Evolutionary conservation across 2,797 vertebrate genomes (phyloP), one percentile per base, ranked within the genome.

Genomic region (Pelodytes ibericus): DNA sequence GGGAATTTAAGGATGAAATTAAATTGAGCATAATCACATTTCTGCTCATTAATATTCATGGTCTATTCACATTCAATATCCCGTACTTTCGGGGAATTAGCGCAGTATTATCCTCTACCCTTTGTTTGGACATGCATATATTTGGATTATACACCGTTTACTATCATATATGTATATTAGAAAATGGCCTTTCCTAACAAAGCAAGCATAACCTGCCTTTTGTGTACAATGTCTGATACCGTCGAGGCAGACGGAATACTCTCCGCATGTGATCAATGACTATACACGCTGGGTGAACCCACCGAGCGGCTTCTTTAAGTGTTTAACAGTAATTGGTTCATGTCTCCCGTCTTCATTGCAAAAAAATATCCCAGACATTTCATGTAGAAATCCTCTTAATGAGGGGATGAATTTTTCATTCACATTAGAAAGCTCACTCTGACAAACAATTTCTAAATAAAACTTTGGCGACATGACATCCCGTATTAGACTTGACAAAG

Each of bases 401-500:
- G 91, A 84, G 88, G 87, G 86, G 91, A 95, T 95, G 94, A 94
- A 96, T 96, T 94, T 96, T 96, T 95, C 94, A 96, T 96, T 87
- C 90, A 89, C 82, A 85, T 88, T 89, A 93, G 92, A 93, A 92
- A 92, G 90, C 89, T 91, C 91, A 83, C 88, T 89, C 91, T 92
- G 91, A 93, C 91, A 91, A 92, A 92, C 92, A 95, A 94, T 93
- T 94, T 95, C 93, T 94, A 92, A 94, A 95, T 93, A 91, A 94
- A 95, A 95, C 92, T 94, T 92, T 88, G 87, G 91, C 87, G 90
- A 88, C 88, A 92, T 96, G 94, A 95, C 95, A 95, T 91, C 91
- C 88, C 92, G 93, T 94, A 96, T 95, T 94, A 94, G 93, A 95
- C 95, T 94, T 98, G 96, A 96, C 95, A 96, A 96, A 96, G 94